A percentile compares a stretch with the other conserved stretches of the same genome.
phyloP scores from a whole-genome alignment of 2,113 vertebrate genomes.

The Phodopus roborovskii region DNA sequence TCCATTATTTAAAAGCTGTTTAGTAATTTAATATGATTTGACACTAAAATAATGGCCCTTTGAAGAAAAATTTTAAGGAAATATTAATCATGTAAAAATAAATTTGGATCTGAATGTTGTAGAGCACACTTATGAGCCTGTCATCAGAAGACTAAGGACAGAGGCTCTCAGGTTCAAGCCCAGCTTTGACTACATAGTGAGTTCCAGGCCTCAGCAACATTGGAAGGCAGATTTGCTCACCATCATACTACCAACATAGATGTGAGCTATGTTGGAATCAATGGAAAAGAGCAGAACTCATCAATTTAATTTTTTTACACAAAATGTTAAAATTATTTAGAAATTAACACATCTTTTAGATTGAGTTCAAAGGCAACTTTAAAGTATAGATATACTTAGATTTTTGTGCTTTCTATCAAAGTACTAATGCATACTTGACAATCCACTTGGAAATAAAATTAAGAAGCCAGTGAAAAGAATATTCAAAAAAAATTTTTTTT shows the following conservation, averaged over 20 bases:
- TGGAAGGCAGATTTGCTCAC: too few relatives aligned
- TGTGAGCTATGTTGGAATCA: too few relatives aligned
- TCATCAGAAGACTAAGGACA: not conserved
- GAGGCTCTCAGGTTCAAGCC: not conserved
- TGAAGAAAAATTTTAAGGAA: slow-evolving; percentile 10
- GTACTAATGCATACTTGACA: not conserved
- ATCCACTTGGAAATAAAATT: not conserved
- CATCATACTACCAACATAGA: too few relatives aligned
- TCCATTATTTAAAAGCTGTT: not conserved
- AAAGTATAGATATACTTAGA: not conserved
- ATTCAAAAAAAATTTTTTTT: not conserved
- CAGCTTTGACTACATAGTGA: too few relatives aligned
- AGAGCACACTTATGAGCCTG: too few relatives aligned
- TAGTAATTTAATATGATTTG: slow-evolving; percentile 21
- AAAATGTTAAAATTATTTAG: slow-evolving; percentile 17
- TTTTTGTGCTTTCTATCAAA: slow-evolving; percentile 46
- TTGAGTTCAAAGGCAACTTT: slow-evolving; percentile 22
- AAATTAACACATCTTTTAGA: slow-evolving; percentile 2
- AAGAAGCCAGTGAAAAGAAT: not conserved
- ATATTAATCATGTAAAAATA: not conserved
- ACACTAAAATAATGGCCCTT: not conserved
- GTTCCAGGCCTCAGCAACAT: not conserved
- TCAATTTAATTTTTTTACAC: slow-evolving; percentile 22
- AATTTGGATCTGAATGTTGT: not conserved
- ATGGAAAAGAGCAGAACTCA: not conserved